A percentile compares a stretch with the other conserved stretches of the same genome.
phyloP scores from a whole-genome alignment of 2,888 invertebrate genomes.

The Alitta virens region DNA sequence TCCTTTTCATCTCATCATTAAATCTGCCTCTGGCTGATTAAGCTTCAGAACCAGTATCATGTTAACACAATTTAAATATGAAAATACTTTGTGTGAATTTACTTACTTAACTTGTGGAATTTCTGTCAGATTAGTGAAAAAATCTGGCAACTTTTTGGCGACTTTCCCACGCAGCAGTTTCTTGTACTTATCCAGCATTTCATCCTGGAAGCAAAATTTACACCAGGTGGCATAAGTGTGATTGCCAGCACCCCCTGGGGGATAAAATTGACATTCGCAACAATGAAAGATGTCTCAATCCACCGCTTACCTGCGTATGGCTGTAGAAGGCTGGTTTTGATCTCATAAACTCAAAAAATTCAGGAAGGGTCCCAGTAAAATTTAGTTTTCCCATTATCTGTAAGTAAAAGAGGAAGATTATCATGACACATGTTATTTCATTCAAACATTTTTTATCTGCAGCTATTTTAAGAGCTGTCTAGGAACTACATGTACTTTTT shows the following conservation, averaged over 20 bases:
- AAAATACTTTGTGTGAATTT: too few species aligned
- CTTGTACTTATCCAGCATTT: slow-evolving; percentile 43
- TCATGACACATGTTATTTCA: background rate
- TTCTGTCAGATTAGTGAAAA: slow-evolving; percentile 39
- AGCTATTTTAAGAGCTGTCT: too few species aligned
- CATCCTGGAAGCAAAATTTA: slow-evolving; percentile 36
- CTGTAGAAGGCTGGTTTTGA: slow-evolving; percentile 41
- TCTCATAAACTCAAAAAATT: slow-evolving; percentile 43
- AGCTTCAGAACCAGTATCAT: too few species aligned
- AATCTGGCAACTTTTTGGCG: slow-evolving; percentile 38
- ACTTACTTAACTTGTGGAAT: slow-evolving; percentile 45
- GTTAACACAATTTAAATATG: too few species aligned
- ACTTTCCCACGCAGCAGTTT: slow-evolving; percentile 44
- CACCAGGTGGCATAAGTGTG: background rate
- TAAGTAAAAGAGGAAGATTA: background rate
- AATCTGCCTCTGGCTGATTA: too few species aligned
- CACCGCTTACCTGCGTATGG: slow-evolving; percentile 35
- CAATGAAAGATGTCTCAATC: background rate
- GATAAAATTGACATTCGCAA: too few species aligned
- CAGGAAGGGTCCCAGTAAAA: slow-evolving; percentile 37
- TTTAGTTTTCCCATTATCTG: slow-evolving; percentile 38
- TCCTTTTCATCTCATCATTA: too few species aligned
- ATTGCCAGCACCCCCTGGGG: too few species aligned
- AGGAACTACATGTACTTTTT: too few species aligned
- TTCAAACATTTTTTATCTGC: too few species aligned